Evolutionary conservation across 2,797 vertebrate genomes (phyloP), one percentile per base, ranked within the genome.

Genomic region (Molothrus aeneus): DNA sequence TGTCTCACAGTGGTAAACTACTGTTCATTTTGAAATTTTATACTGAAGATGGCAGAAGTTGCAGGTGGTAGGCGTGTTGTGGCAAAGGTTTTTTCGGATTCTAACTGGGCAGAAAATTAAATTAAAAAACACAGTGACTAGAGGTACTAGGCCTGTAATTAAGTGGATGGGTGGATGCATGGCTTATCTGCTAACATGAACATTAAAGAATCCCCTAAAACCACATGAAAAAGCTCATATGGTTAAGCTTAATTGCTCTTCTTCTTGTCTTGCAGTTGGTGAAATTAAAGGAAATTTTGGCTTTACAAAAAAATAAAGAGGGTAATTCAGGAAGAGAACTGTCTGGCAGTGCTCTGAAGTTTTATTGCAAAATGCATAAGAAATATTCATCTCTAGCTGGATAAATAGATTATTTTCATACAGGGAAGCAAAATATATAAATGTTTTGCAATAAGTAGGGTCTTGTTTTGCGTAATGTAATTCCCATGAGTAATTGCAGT

Each of bases 261-360:
- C 80, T 88, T 95, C 94, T 93, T 82, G 70, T 80, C 86, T 85
- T 94, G 61, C 59, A 78, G 80, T 88, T 92, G 88, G 53, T 61
- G 61, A 93, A 96, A 94, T 93, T 69, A 93, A 95, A 95, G 83
- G 78, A 92, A 95, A 89, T 92, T 89, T 92, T 94, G 53, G n/a
- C 43, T 65, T 93, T 82, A 51, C 0, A 0, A 51, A 85, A 70
- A 69, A 88, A 70, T 60, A 15, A 26, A 61, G 56, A 78, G 14
- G 51, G 32, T 57, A 73, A 91, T 86, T 92, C 66, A 73, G 90
- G 65, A 90, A 87, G 61, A 64, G 78, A 74, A 51, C 10, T 0
- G 0, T 28, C 80, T 92, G 75, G 65, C 45, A 80, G 61, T 5
- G 4, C 69, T 91, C 88, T 88, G 78, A 80, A 88, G 31, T 87